Percentiles rank a stretch among this genome's conserved stretches.
phyloP scores from a whole-genome alignment of 2,888 invertebrate species.

The Lacanobia wlatinum region DNA sequence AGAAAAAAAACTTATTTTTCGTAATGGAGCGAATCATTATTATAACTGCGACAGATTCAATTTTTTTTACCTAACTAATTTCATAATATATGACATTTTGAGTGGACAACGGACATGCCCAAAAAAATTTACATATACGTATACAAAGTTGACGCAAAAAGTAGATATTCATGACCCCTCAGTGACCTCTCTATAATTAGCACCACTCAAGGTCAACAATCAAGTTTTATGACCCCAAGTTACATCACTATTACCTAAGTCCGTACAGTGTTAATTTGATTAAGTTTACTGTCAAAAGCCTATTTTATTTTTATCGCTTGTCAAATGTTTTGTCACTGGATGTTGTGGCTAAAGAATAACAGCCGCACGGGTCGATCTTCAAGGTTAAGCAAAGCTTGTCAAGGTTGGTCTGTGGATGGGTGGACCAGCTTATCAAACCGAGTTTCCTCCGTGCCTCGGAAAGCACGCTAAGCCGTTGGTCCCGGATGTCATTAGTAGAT shows the following conservation, averaged over 20 bases:
- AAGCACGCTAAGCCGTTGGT: too few relatives aligned
- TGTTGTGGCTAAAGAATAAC: too few relatives aligned
- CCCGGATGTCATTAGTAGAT: too few relatives aligned
- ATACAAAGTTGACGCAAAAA: constrained; percentile 2
- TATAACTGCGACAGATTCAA: background rate
- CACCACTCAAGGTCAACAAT: constrained; percentile 24
- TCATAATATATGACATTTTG: background rate
- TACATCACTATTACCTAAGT: constrained; percentile 23
- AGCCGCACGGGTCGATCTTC: too few relatives aligned
- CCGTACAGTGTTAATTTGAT: constrained; percentile 33
- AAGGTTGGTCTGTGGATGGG: too few relatives aligned
- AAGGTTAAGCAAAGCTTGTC: too few relatives aligned
- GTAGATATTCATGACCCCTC: constrained; percentile 13
- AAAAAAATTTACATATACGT: background rate
- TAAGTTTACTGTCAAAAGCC: background rate
- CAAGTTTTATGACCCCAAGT: constrained; percentile 42
- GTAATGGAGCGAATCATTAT: constrained; percentile 5
- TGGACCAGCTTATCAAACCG: too few relatives aligned
- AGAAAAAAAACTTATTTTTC: background rate
- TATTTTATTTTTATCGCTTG: background rate
- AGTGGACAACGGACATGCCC: background rate
- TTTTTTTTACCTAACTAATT: background rate
- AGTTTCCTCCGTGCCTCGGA: too few relatives aligned
- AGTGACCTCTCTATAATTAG: constrained; percentile 36
- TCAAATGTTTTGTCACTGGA: background rate